Base-by-base conservation (phyloP, 1,140 invertebrate genomes). In the Ceratina japonica region DNA sequence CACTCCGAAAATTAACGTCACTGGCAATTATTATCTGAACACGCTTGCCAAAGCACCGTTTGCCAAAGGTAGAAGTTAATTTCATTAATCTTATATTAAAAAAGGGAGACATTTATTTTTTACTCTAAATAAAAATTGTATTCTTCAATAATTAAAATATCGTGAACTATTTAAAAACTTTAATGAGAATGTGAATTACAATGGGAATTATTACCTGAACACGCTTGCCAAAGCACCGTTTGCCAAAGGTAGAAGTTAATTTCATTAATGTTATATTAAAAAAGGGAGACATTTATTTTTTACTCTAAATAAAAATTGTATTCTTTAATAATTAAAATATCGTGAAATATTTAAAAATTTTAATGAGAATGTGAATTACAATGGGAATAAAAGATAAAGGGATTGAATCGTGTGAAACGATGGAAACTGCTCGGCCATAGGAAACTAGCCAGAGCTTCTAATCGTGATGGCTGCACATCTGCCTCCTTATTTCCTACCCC, bases 1-100 rank as follows among this genome's bases (percentile, higher is more conserved):
- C 3, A 83, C 78, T 56, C 66, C 72, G 1, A 73, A 81, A 3
- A 75, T 86, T 78, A 0, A 65, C 10, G 27, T 31, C 52, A 56
- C 0, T 13, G 66, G 66, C 16, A 1, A 2, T 0, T 91, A 86
- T 52, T 91, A 80, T 10, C 75, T 91, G 1, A 12, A 31, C 0
- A 91, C 89, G 0, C 83, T 81, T n/a, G 10, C 62, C 0, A 52
- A 61, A 1, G 69, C 59, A 18, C 88, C 89, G 8, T 91, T 63
- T 56, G 88, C 88, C 0, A 84, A 76, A 52, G 88, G 88, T 51
- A 44, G 37, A 10, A 44, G 37, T 44, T 13, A 10, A 81, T 69
- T 10, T 44, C 0, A 44, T 44, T 44, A 44, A 44, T 10, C 79
- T 59, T 75, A 49, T 80, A 18, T 56, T 56, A 56, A 37, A 2